phyloP scores from a whole-genome alignment of 2,888 invertebrate genomes.

The Pandemis heparana region DNA sequence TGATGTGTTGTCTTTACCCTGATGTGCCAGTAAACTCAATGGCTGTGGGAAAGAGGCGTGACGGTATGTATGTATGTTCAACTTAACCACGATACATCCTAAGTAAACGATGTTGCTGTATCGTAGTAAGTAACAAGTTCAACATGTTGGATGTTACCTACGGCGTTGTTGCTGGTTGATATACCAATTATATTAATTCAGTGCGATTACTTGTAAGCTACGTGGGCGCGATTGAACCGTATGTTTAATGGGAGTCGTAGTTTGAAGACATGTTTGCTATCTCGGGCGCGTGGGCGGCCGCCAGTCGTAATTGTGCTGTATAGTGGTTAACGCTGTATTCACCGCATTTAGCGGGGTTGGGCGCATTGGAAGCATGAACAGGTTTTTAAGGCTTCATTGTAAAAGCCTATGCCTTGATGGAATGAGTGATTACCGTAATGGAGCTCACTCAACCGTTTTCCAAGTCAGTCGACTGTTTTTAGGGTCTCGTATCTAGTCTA shows the following conservation, averaged over 20 bases:
- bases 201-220: not conserved
- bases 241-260: slow-evolving; percentile 25
- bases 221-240: slow-evolving; percentile 21
- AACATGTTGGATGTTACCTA: slow-evolving; percentile 46
- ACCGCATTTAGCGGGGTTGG: not conserved
- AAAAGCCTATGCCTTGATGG: slow-evolving; percentile 2
- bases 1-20: no score
- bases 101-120: not conserved
- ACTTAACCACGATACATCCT: not conserved
- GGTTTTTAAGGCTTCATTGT: not conserved
- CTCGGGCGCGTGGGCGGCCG: slow-evolving; percentile 24
- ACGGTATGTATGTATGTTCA: no score
- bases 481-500: no score
- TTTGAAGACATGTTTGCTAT: slow-evolving; percentile 30
- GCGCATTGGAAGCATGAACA: not conserved
- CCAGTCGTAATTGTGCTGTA: slow-evolving; percentile 4
- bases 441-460: no score
- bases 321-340: not conserved
- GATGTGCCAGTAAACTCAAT: no score
- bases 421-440: not conserved
- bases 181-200: slow-evolving; percentile 50
- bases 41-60: no score
- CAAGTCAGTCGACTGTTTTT: no score
- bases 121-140: slow-evolving; percentile 2
- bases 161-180: slow-evolving; percentile 58